Base-by-base conservation (phyloP, 2,888 invertebrate genomes). In the Hypolimnas misippus region DNA sequence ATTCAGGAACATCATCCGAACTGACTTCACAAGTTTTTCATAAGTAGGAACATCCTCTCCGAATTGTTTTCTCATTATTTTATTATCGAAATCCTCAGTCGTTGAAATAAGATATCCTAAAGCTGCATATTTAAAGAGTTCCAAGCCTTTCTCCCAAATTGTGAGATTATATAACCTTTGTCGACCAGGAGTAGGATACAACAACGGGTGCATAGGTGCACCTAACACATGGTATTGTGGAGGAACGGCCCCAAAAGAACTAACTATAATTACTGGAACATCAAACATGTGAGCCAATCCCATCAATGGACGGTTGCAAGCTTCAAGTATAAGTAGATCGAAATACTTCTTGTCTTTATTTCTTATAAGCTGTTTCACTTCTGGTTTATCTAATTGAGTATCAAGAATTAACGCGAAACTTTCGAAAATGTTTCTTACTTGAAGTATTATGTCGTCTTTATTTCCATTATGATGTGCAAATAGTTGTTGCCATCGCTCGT, bases 1-100 rank as follows among this genome's bases (percentile, higher is more conserved):
- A 58, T 81, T 79, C 14, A 80, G 3, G 21, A 83, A 77, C 4
- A 80, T 38, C 76, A 83, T 76, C 5, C 77, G 74, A 8, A 81
- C 66, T 61, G 77, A 77, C 3, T 73, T 67, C 1, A 55, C 51
- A 12, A 78, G 61, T 25, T 72, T 69, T 0, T 19, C 29, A n/a
- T 75, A 17, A 25, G 61, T 10, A 6, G 76, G 73, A 10, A 71
- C 46, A 49, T 67, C 53, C 0, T 51, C 2, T 1, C 77, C 77
- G 62, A 76, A 71, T 44, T 65, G 60, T 58, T 62, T 68, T 40
- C 57, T 71, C 12, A 75, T 35, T 59, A 72, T 59, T 38, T 50
- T 55, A 62, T 75, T 57, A 44, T 76, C 73, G 10, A 57, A 8
- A 3, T 58, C 44, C 60, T 65, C 62, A 14, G 44, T 44, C 40